Base-by-base conservation (phyloP, 2,888 invertebrate genomes). In the Nomada hirtipes region DNA sequence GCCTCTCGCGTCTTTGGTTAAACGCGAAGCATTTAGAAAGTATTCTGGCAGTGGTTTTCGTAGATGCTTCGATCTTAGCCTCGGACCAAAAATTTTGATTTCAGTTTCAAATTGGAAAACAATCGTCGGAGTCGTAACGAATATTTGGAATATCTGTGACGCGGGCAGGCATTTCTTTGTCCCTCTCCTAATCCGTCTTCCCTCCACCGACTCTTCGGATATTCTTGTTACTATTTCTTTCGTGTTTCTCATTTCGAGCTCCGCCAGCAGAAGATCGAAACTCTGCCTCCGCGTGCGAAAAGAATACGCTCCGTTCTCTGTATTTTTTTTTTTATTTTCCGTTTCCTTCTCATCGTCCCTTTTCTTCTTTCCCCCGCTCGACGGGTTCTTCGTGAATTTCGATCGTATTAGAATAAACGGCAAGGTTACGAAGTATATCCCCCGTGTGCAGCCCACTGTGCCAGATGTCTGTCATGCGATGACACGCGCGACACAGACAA, bases 1-100 rank as follows among this genome's bases (percentile, higher is more conserved):
- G 92, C 92, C 90, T 91, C 90, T 91, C 89, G 90, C 91, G 91
- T 92, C 91, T 91, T 92, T 89, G 92, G 92, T 91, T 92, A 92
- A 92, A 92, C 90, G 90, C 93, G 92, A 93, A 93, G 92, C 92
- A 91, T 91, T 90, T 92, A 91, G 91, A 93, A 93, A 92, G 89
- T 90, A 90, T 91, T 92, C 88, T 92, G 92, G 91, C 91, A 92
- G 92, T 92, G 91, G 90, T 91, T 92, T 73, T 92, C 92, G 88
- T 90, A 92, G 91, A 92, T 91, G 92, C 93, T 92, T 93, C 92
- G 91, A 92, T 89, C 91, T 91, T 91, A 91, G 89, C 90, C 91
- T 91, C 89, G 89, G 92, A 92, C 91, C 90, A 91, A 90, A 83
- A 90, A 91, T 92, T 92, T 92, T 91, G 91, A 92, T 92, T 92